Percentiles rank a stretch among this genome's conserved stretches.
phyloP scores from a whole-genome alignment of 2,113 vertebrate species.

The Scomber colias region DNA sequence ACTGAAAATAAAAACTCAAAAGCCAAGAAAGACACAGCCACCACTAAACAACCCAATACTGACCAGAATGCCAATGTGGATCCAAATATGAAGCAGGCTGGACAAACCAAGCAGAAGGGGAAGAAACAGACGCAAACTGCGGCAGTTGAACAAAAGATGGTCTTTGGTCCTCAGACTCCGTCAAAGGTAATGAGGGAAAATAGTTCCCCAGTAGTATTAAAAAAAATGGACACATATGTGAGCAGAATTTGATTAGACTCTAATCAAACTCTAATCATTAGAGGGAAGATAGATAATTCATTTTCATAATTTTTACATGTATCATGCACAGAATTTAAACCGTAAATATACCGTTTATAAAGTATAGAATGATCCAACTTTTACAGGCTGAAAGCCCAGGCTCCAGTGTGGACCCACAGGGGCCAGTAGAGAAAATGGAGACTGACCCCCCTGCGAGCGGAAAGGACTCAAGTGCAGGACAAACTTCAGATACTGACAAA shows the following conservation, averaged over 20 bases:
- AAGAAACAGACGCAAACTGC: slow-evolving; percentile 12
- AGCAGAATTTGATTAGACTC: background rate
- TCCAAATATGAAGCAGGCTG: slow-evolving; percentile 20
- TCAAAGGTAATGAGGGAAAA: slow-evolving; percentile 58
- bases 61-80: slow-evolving; percentile 67
- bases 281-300: background rate
- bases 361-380: background rate
- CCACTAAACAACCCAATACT: slow-evolving; percentile 21
- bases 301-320: background rate
- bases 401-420: slow-evolving; percentile 63
- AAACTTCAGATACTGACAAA: background rate
- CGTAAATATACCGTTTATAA: background rate
- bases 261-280: too few species aligned
- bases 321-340: too few species aligned
- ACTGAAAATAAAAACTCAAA: background rate
- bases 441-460: slow-evolving; percentile 35
- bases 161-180: slow-evolving; percentile 33
- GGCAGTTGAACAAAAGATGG: slow-evolving; percentile 8
- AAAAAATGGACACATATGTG: too few species aligned
- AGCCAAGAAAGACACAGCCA: slow-evolving; percentile 19
- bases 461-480: background rate
- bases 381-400: slow-evolving; percentile 35
- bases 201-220: too few species aligned
- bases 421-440: background rate
- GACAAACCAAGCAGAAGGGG: slow-evolving; percentile 28